These are phyloP conservation scores for Platygyra sinensis DNA, from an alignment of 64 coral and sea anemone genomes.

Conservation along the genomic window DNA sequence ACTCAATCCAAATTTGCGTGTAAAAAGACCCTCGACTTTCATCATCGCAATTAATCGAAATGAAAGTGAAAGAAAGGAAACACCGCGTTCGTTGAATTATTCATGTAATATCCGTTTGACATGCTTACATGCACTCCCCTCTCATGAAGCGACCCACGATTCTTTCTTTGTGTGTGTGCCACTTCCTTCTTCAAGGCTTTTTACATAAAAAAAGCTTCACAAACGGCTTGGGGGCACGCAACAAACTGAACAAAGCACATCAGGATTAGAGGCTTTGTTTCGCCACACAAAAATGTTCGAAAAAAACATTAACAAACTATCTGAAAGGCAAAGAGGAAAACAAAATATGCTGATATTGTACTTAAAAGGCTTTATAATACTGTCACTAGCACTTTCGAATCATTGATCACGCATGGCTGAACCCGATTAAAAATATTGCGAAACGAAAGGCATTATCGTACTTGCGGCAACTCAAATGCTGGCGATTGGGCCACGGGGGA, in stretches of 20 bases:
- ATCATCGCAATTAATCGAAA: too few relatives aligned
- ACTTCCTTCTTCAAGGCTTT: not conserved
- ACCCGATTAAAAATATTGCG: constrained; percentile 43
- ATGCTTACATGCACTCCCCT: not conserved
- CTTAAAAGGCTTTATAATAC: not conserved
- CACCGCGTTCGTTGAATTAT: constrained; percentile 43
- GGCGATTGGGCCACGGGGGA: not conserved
- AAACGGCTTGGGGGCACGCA: not conserved
- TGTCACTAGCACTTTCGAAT: not conserved
- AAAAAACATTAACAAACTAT: not conserved
- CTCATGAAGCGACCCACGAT: not conserved
- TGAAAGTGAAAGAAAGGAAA: constrained; percentile 15
- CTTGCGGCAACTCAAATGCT: not conserved
- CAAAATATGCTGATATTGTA: not conserved
- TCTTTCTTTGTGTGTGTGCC: not conserved
- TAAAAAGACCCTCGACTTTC: not conserved
- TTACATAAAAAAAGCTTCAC: not conserved
- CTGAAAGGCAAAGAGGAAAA: not conserved
- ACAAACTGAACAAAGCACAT: not conserved
- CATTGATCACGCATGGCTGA: not conserved
- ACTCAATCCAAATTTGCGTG: not conserved
- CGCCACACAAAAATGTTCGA: not conserved
- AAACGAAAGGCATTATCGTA: not conserved
- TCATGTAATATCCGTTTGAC: not conserved
- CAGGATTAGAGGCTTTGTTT: not conserved